A percentile compares a stretch with the other conserved stretches of the same genome.
These are phyloP conservation scores for Caprella mutica DNA, from an alignment of 2,888 invertebrate genomes.

Conservation along the genomic window DNA sequence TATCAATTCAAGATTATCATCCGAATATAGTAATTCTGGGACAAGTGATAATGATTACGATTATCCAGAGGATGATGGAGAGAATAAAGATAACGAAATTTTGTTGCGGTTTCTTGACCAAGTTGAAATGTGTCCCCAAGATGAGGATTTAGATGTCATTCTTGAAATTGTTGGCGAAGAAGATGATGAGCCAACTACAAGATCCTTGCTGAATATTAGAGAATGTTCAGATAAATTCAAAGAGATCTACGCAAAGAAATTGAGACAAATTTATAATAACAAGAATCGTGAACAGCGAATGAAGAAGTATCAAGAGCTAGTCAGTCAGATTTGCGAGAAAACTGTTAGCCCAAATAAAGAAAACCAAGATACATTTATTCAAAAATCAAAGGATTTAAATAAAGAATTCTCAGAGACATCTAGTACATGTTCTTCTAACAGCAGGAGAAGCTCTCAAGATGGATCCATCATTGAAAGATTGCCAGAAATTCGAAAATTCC, in stretches of 20 bases:
- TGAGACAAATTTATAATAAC: conserved; percentile 2
- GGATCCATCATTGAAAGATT: conserved; percentile 2
- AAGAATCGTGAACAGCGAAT: background rate
- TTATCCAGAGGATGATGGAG: too few relatives aligned
- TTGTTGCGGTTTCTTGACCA: conserved; percentile 4
- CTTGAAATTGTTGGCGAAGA: conserved; percentile 17
- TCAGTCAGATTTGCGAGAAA: background rate
- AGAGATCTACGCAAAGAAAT: conserved; percentile 7
- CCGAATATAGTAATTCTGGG: too few relatives aligned
- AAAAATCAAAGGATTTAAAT: too few relatives aligned
- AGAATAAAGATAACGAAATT: conserved; percentile 11
- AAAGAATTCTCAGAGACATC: too few relatives aligned
- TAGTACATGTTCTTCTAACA: too few relatives aligned
- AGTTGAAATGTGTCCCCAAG: conserved; percentile 9
- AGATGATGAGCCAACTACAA: conserved; percentile 8
- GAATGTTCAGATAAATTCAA: conserved; percentile 3
- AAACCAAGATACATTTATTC: too few relatives aligned
- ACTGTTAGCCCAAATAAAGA: background rate
- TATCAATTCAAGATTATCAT: too few relatives aligned
- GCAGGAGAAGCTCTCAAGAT: background rate
- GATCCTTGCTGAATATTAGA: background rate
- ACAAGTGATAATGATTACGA: too few relatives aligned
- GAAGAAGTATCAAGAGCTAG: background rate
- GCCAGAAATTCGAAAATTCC: conserved; percentile 2
- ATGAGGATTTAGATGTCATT: conserved; percentile 15